Base-by-base conservation (phyloP, 2,888 invertebrate species). In the Empis livida region DNA sequence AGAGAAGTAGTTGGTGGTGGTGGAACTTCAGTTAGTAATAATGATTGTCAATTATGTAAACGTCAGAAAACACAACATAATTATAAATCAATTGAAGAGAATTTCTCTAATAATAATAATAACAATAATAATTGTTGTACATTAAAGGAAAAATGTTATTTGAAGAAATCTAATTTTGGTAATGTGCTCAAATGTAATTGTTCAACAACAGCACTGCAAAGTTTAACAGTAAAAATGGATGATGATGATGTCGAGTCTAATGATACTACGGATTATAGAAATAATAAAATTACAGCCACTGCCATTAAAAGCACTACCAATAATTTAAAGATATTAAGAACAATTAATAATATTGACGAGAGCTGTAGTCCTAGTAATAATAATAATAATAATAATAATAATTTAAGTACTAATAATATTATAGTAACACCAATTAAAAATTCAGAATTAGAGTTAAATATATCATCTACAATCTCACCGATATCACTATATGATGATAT, bases 51-150 rank as follows among this genome's bases (percentile, higher is more conserved):
- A 50, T 59, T 67, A 39, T 70, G 70, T 55, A 70, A 70, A 50
- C 65, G 70, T 3, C 69, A 70, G 49, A 70, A 70, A 58, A 70
- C 66, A 2, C 65, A 66, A 49, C 70, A 70, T 54, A 58, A 62
- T 49, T 68, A 54, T 44, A 35, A 35, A 35, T 35, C 35, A 45
- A 45, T 27, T 35, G 11, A 20, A 1, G 11, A 20, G 20, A 31
- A 71, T 72, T 48, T 62, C 62, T 51, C 43, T 10, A 42, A 38
- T 40, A 46, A 44, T 38, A 38, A 42, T 49, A 48, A 59, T 61
- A 55, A 56, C 38, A 56, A 44, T 49, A 47, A 49, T 43, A 49
- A 44, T 42, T 35, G n/a, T 35, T n/a, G n/a, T 35, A 13, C 13
- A n/a, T n/a, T 35, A 35, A 35, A 35, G 10, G 35, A 35, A 27